Conservation (phyloP, 2,888 invertebrate genomes). For the Drosophila pseudotakahashii region DNA sequence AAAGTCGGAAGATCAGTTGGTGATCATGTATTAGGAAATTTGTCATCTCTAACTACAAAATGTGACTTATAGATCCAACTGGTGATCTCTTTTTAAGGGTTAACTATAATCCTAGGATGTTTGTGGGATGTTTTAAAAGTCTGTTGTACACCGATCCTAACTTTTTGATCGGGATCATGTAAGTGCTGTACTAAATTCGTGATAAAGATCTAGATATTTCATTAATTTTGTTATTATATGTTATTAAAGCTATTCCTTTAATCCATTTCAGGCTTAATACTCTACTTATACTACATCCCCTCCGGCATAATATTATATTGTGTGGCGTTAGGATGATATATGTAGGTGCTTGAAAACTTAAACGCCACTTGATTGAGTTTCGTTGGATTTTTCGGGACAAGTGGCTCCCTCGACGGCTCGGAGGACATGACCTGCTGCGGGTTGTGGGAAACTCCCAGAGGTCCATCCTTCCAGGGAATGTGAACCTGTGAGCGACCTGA, state of each 20-base stretch:
- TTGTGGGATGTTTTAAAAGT: background rate
- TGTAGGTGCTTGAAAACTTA: background rate
- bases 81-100: too few relatives aligned
- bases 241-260: too few relatives aligned
- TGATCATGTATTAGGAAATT: background rate
- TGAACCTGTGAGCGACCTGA: slow-evolving; percentile 52
- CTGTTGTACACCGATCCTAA: background rate
- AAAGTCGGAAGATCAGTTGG: slow-evolving; percentile 2
- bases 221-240: too few relatives aligned
- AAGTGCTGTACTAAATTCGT: too few relatives aligned
- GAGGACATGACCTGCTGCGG: slow-evolving; percentile 17
- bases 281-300: background rate
- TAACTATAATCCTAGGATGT: background rate
- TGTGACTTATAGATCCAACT: background rate
- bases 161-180: background rate
- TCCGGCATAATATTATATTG: background rate
- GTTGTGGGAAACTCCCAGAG: slow-evolving; percentile 26
- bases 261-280: too few relatives aligned
- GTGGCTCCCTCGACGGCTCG: slow-evolving; percentile 15
- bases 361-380: slow-evolving; percentile 23
- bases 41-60: background rate
- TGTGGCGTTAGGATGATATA: background rate
- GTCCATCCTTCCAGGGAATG: slow-evolving; percentile 25
- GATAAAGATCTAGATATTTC: too few relatives aligned
- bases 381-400: slow-evolving; percentile 10